A percentile compares a stretch with the other conserved stretches of the same genome.
Evolutionary conservation across 2,113 vertebrate genomes (phyloP).

Genomic region (Chloroceryle aenea): DNA sequence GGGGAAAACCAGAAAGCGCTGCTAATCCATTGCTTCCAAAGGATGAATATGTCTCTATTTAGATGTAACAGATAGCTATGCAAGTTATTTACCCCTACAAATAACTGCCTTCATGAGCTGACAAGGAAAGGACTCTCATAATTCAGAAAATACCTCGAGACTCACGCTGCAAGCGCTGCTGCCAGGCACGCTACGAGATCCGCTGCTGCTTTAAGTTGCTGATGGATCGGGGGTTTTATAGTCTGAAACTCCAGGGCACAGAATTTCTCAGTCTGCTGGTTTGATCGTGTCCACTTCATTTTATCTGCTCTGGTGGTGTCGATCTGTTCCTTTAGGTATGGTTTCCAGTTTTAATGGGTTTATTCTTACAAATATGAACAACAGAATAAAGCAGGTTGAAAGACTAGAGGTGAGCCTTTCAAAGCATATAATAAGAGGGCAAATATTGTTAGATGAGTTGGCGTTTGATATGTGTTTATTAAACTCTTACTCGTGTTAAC

Average conservation of each 20-base stretch:
- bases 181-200: neutral
- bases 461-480: neutral
- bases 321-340: neutral
- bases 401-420: conserved; percentile 17
- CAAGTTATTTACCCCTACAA: conserved; percentile 4
- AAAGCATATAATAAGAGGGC: conserved; percentile 4
- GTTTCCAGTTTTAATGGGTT: conserved; percentile 15
- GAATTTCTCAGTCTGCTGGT: neutral
- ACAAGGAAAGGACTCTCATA: neutral
- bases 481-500: neutral
- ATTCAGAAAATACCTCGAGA: neutral
- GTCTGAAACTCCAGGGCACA: neutral
- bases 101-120: neutral
- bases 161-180: neutral
- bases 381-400: neutral
- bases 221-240: neutral
- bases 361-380: neutral
- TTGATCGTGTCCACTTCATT: neutral
- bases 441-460: neutral
- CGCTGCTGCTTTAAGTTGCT: neutral
- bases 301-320: conserved; percentile 6
- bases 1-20: too few species aligned
- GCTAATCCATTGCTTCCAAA: neutral
- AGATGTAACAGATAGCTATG: neutral
- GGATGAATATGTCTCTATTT: neutral